phyloP scores from a whole-genome alignment of 2,888 invertebrate genomes.

The Oligia strigilis region DNA sequence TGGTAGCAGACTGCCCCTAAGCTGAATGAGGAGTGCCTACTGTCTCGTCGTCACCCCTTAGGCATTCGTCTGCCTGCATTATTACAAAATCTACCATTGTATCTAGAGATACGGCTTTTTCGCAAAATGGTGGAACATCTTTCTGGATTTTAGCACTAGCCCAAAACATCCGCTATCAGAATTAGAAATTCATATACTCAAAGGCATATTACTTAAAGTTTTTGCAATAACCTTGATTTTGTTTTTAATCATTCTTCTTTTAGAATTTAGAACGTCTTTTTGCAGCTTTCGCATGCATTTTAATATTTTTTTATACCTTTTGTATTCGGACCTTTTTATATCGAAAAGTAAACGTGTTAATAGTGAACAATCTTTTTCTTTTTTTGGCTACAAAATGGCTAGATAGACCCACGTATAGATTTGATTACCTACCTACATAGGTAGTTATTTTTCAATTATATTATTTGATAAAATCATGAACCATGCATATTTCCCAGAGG shows the following conservation, averaged over 20 bases:
- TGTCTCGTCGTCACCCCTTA: slow-evolving; percentile 66
- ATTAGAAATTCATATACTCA: not conserved
- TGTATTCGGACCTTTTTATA: too few relatives aligned
- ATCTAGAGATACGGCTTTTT: slow-evolving; percentile 13
- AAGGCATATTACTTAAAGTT: not conserved
- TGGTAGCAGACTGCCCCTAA: slow-evolving; percentile 70
- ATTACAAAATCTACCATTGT: slow-evolving; percentile 68
- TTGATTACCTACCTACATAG: not conserved
- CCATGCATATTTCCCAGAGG: not conserved
- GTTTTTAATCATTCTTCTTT: not conserved
- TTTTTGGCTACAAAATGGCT: too few relatives aligned
- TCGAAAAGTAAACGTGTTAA: too few relatives aligned
- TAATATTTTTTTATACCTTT: too few relatives aligned
- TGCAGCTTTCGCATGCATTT: not conserved
- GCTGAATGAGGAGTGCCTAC: slow-evolving; percentile 62
- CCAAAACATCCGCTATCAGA: not conserved
- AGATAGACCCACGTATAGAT: not conserved
- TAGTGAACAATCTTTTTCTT: too few relatives aligned
- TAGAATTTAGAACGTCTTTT: not conserved
- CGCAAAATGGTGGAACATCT: not conserved
- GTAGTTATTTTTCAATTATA: not conserved
- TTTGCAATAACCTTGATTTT: not conserved
- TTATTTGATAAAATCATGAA: not conserved
- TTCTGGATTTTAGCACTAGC: not conserved
- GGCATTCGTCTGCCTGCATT: slow-evolving; percentile 64